Evolutionary conservation across 1,140 invertebrate species (phyloP), one percentile per base, ranked within the genome.

Genomic region (Dendrolimus punctatus): DNA sequence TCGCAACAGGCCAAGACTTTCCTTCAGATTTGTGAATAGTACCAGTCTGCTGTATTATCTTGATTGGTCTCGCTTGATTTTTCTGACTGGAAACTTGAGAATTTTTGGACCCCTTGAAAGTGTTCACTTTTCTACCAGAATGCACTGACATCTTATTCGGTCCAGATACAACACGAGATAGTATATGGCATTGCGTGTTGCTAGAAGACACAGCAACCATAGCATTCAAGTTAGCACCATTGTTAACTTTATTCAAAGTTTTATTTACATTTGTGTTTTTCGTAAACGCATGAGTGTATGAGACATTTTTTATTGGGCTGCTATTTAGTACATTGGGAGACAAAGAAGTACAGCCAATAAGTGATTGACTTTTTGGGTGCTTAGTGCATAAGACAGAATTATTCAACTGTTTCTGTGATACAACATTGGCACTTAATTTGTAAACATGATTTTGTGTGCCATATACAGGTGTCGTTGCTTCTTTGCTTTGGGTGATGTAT

Each of bases 191-290:
- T 61, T 80, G 82, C 36, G 80, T 80, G 58, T 71, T 84, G 45
- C 78, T 74, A 49, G 83, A 73, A 1, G 83, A 76, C 36, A 74
- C 76, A 49, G 80, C 80, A 38, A 84, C 80, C 68, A 84, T 73
- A 52, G 83, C 68, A 71, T 83, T 86, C 50, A 84, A 58, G 58
- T 86, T 84, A 80, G 83, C 83, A 79, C 83, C 83, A 73, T 86
- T 86, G 55, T 86, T 86, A 45, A 86, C 75, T 63, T 79, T 79
- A 56, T 73, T 76, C 51, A 71, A 56, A 53, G 69, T 60, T 62
- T 85, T 85, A 69, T 70, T 79, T 58, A 79, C 45, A 56, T 78
- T 85, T 74, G 79, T 74, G 69, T 66, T 78, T 66, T 86, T 86
- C 9, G 76, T 69, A 61, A 81, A 78, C 54, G 79, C 72, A 55